Evolutionary conservation across 2,888 invertebrate species (phyloP), one percentile per base, ranked within the genome.

Genomic region (Empis livida): DNA sequence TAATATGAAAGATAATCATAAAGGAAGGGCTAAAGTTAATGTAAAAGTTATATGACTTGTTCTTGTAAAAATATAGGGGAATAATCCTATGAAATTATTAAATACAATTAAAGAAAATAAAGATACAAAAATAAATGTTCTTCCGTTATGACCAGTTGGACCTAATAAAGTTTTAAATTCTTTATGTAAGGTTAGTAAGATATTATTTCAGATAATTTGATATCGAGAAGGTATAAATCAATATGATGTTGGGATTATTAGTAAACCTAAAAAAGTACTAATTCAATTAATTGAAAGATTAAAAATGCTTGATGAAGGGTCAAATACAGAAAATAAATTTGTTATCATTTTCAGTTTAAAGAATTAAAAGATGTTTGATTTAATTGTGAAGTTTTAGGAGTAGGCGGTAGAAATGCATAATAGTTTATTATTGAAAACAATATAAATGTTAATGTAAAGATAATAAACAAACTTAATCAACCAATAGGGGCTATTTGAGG

Each of bases 21-120:
- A 54, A 1, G 78, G 76, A 53, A 83, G 46, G 0, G 79, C 75
- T 60, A 82, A 57, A 0, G 73, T 58, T 62, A 83, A 52, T 0
- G 78, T 77, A 59, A 82, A 55, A 10, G 65, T 65, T 71, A 82
- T 60, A 62, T 83, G 82, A 2, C 80, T 79, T 51, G 81, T 76
- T 55, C 75, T 72, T 30, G 80, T 80, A 68, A 83, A 84, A 69
- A 82, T 78, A 71, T 80, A 83, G 0, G 83, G 79, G 3, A 82
- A 77, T 71, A 84, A 61, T 0, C 81, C 80, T 71, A 80, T 61
- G 57, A 82, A 77, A 72, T 82, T 83, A 73, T 78, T 80, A 64
- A 78, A 71, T 66, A 81, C 56, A 66, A 82, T 71, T 61, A 78
- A 68, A 39, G 68, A 61, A 64, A 80, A 79, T 63, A 79, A 58